These are phyloP conservation scores for Saccopteryx leptura DNA, from an alignment of 2,113 vertebrate genomes.

Conservation along the genomic window DNA sequence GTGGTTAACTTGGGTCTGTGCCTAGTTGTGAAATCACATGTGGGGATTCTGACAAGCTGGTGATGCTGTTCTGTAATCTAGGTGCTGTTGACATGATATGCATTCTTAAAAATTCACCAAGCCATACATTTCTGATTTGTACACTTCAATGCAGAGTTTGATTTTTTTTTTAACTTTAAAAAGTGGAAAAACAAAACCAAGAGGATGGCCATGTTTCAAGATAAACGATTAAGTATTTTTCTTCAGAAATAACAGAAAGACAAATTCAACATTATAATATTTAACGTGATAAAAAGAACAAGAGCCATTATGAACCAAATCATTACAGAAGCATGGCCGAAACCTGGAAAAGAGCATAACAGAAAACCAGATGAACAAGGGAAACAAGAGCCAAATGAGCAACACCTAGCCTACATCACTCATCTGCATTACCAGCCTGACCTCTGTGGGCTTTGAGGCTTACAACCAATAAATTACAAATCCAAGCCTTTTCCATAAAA, in stretches of 20 bases:
- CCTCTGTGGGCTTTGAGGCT: neutral
- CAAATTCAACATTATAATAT: neutral
- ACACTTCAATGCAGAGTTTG: neutral
- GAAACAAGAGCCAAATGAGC: neutral
- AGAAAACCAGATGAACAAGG: neutral
- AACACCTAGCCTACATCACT: neutral
- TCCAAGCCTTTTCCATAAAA: neutral
- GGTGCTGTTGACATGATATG: neutral
- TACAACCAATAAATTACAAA: neutral
- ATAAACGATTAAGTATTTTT: neutral
- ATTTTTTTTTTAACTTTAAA: neutral
- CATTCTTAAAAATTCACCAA: neutral
- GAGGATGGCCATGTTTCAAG: neutral
- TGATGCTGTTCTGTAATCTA: neutral
- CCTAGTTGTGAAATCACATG: neutral
- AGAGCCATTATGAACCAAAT: neutral
- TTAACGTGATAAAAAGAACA: neutral
- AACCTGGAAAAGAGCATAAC: neutral
- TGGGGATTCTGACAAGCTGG: neutral
- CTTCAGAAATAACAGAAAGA: neutral
- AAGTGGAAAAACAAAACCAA: slow-evolving; percentile 5
- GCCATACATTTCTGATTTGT: neutral
- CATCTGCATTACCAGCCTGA: neutral
- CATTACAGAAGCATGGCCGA: neutral
- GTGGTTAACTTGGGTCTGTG: too few relatives aligned